Base-by-base conservation (phyloP, 2,113 vertebrate species). In the Caretta caretta region DNA sequence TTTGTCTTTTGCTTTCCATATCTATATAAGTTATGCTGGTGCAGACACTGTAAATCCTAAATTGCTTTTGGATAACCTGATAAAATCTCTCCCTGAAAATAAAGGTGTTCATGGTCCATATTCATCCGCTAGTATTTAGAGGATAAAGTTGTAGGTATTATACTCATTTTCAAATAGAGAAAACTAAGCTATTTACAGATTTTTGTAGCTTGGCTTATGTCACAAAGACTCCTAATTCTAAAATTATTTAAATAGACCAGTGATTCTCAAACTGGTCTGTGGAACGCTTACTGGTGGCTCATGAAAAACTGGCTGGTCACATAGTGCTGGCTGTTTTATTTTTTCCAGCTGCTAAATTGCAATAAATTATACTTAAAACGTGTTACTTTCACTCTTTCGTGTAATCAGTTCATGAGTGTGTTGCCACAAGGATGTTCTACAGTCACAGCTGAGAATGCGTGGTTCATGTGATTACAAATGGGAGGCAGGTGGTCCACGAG, bases 401-500 rank as follows among this genome's bases (percentile, higher is more conserved):
- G 46, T 11, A 50, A 17, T 76, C 38, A 7, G 51, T 35, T 81
- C 87, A 54, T 7, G 11, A 83, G 13, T 31, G 93, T 35, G 91
- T 54, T 53, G 46, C 88, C 14, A 20, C 46, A 10, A 62, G 42
- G 85, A n/a, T 57, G 25, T 10, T 72, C 11, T 29, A 31, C 56
- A 46, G 31, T 25, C 20, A n/a, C 53, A 22, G 53, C 22, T 35
- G 4, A 8, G 42, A 80, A n/a, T 14, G 31, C 16, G 3, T 0
- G 31, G n/a, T 29, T 72, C 0, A 1, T 38, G 1, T 4, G 22
- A 31, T 0, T 0, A 1, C 13, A 16, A 2, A 0, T 2, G 53
- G 50, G 81, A 91, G 16, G 10, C 3, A 1, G 3, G 49, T 84
- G 10, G 51, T 42, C 11, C 17, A 2, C 42, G 38, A 24, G 27